phyloP scores from a whole-genome alignment of 2,113 vertebrate species.

The Calidris pugnax region DNA sequence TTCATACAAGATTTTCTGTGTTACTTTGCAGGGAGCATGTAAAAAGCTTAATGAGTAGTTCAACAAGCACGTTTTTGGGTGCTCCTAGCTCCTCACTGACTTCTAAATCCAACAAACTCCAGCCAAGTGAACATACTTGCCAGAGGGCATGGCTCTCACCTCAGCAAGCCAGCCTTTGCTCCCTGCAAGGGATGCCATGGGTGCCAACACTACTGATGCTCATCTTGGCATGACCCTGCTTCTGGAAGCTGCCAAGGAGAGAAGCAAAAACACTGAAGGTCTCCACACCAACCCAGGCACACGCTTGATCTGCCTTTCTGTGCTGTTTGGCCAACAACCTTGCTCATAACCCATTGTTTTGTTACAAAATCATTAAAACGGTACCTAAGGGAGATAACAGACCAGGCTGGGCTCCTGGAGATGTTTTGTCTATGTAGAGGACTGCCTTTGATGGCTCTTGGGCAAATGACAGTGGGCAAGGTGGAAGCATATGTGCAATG shows the following conservation, averaged over 20 bases:
- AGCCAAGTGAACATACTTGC: neutral
- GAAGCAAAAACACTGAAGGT: neutral
- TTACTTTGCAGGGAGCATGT: neutral
- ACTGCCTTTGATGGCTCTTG: neutral
- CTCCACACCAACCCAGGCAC: rapidly evolving
- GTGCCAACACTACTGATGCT: rapidly evolving
- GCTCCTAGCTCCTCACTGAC: neutral
- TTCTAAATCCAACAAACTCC: neutral
- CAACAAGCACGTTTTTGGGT: rapidly evolving
- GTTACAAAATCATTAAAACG: neutral
- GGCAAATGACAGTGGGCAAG: neutral
- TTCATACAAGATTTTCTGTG: neutral
- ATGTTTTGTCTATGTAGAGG: neutral
- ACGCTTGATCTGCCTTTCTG: neutral
- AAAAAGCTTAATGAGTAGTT: neutral
- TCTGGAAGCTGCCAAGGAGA: neutral
- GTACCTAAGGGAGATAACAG: neutral
- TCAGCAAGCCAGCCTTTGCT: neutral
- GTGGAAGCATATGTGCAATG: neutral
- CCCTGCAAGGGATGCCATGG: neutral
- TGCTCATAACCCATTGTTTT: neutral
- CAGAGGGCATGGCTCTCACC: neutral
- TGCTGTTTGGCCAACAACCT: neutral
- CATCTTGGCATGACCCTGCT: neutral
- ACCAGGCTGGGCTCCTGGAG: neutral